Evolutionary conservation across 2,113 vertebrate genomes (phyloP), one percentile per base, ranked within the genome.

Genomic region (Hippocampus comes): DNA sequence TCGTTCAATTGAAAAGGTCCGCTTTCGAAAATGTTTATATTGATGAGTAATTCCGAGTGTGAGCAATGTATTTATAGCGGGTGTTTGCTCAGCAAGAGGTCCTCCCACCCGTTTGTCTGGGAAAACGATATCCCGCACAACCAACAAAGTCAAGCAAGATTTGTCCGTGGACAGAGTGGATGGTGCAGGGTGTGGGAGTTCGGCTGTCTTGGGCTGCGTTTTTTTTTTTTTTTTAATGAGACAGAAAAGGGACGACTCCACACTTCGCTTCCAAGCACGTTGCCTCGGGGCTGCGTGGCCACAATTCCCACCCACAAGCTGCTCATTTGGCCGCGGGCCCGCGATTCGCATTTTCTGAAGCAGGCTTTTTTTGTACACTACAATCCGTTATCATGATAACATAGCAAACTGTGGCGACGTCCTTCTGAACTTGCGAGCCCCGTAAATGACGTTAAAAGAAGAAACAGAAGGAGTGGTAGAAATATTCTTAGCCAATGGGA

Each of bases 151-250:
- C 17, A 41, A 56, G 41, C 17, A 46, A 56, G 41, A 43, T 64
- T 30, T 27, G 42, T 64, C 9, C 61, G 30, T 55, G 4, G 51
- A 67, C 71, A 78, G 79, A 79, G 82, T 77, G 78, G 78, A 83
- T 34, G 71, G 57, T 61, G 27, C 41, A 67, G 34, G 21, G 38
- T 65, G 63, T 15, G 60, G 2, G 43, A 66, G 65, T 23, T 49
- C 15, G 67, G 61, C 49, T 25, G 48, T 83, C n/a, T 75, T n/a
- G 21, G 51, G 21, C 82, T 87, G 70, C 75, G 67, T 46, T 80
- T 38, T 38, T 6, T 38, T 38, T 34, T 34, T 38, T 38, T 6
- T 38, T 88, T 84, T 90, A 91, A 91, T 88, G 87, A 87, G 82
- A 78, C 63, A 4, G 75, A 80, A 53, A 74, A 68, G 68, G 72